Base-by-base conservation (phyloP, 23 tunicate genomes). In the Halocynthia roretzi region DNA sequence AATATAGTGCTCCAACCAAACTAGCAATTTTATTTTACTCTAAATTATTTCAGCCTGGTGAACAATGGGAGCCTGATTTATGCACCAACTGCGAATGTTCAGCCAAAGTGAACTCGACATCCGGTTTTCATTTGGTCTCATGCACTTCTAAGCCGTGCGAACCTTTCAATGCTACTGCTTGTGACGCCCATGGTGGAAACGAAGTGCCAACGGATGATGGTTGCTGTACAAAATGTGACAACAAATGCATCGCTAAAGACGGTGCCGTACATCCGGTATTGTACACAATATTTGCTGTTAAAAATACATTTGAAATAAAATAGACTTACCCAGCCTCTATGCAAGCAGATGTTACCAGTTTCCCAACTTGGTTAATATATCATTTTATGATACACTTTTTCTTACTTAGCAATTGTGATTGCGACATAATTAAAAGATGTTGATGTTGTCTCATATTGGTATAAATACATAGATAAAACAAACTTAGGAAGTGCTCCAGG, bases 211-310 rank as follows among this genome's bases (percentile, higher is more conserved):
- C 87, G 44, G 77, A 92, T 12, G 92, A 92, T 54, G 98, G 92
- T 4, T 92, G 98, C 80, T 92, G 98, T 79, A 49, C 63, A 79
- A 86, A 77, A 54, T 92, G 98, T 53, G 92, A 81, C 63, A 77
- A 86, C 84, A 67, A 77, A 54, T 92, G 98, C 68, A 69, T 92
- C 7, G 90, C 85, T 48, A 66, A 56, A 31, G 65, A 82, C 62
- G 89, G 89, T 81, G 74, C 78, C 60, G 82, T 87, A 11, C 62
- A 92, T 68, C 10, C 55, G 67, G 98, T 92, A 82, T 17, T 15
- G 44, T 31, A 4, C 44, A 31, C 44, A 0, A 1, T 31, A 31
- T 31, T 31, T 31, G 44, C 44, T 4, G 1, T 31, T 0, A 31
- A 4, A 31, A 31, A 31, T 31, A 31, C 44, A 31, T 31, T 31